Evolutionary conservation across 2,888 invertebrate genomes (phyloP), one percentile per base, ranked within the genome.

Genomic region (Aphidius colemani): DNA sequence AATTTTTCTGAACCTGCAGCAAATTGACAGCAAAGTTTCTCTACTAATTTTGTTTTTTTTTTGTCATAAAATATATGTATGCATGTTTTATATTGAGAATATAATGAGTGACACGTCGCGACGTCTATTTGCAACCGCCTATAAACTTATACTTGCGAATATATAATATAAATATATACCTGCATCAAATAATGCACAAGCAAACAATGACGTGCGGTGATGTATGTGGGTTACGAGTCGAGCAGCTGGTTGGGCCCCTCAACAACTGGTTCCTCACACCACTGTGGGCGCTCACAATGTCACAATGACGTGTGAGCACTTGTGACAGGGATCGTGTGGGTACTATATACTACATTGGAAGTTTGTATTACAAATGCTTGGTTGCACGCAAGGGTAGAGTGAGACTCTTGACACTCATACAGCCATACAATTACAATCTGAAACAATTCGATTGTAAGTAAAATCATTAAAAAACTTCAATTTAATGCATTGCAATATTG

Each of bases 171-270:
- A 30, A 30, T 51, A 55, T 63, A 72, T 77, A 78, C 75, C 77
- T 76, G 77, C 74, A 71, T 71, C 70, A 71, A 77, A 78, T 77
- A 78, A 78, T 76, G 72, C 74, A 67, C 71, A 71, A 72, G 66
- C 68, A 74, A 78, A 78, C 79, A 80, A 80, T 80, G 79, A 79
- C 76, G 74, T 73, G 79, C 74, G 77, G 78, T 79, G 80, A 80
- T 80, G 79, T 80, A 80, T 80, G 77, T 79, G 79, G 80, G 80
- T 79, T 80, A 78, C 75, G 78, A 76, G 78, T 76, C 78, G 77
- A 77, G 79, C 80, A 80, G 80, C 79, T 80, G 80, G 30, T 78
- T 79, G 72, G 75, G 59, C 68, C 67, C 72, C 75, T 75, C 75
- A 73, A 78, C 78, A 76, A 78, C 79, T 77, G 77, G 75, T 78